Evolutionary conservation across 2,797 vertebrate genomes (phyloP), one percentile per base, ranked within the genome.

Genomic region (Bovichtus variegatus): DNA sequence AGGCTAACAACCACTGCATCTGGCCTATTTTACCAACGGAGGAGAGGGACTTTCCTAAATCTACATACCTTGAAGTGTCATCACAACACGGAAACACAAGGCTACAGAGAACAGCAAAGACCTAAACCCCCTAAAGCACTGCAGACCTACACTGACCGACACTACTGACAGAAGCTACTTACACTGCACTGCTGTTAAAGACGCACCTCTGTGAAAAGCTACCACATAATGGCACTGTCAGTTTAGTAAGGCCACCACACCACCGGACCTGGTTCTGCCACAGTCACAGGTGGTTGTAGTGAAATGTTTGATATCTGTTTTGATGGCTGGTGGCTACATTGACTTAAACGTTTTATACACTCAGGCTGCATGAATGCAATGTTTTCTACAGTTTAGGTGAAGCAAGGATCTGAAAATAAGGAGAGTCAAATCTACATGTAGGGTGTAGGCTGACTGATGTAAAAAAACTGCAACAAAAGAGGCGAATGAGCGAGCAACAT

Each of bases 101-200:
- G 85, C 83, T 89, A 92, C 87, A 70, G 86, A 91, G 82, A 82
- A 89, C 83, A 90, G 82, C 80, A 67, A 82, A 83, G 80, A 89
- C 82, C 77, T 78, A 74, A 69, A 86, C 71, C 73, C 78, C 82
- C 88, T 78, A 87, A 80, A 83, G 87, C 76, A 80, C 83, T 19
- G 78, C 84, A 74, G 81, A 78, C 57, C 81, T 55, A 90, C 75
- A 85, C 71, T 31, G 62, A 87, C 74, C 19, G 77, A 88, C 79
- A 88, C 63, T 70, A 90, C 87, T 78, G 84, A 90, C 85, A 80
- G 79, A 85, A 89, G 81, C 89, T 90, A 91, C 89, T 71, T 67
- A 84, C 83, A 87, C 83, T 70, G 82, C 87, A 87, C 85, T 72
- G 89, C 75, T 78, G 70, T 71, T 59, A 75, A 82, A 80, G 65